phyloP scores from a whole-genome alignment of 2,113 vertebrate species.

The Symphodus melops region DNA sequence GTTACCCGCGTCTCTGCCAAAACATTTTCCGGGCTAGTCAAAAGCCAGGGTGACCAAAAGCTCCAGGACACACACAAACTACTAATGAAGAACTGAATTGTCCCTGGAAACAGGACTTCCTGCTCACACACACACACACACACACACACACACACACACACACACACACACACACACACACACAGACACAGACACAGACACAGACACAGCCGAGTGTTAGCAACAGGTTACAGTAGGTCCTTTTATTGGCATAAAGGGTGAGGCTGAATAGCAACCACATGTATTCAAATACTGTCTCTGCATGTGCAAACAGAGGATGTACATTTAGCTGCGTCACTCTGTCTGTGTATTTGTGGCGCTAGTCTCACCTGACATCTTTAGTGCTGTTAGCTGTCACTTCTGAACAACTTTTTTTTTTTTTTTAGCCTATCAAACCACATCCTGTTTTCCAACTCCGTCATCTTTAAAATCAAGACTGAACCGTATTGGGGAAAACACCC shows the following conservation, averaged over 20 bases:
- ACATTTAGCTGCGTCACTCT: slow-evolving; percentile 37
- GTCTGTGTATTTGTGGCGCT: background rate
- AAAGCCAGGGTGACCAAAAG: slow-evolving; percentile 66
- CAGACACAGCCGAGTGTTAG: background rate
- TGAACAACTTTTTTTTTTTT: background rate
- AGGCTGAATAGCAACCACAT: slow-evolving; percentile 40
- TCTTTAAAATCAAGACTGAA: background rate
- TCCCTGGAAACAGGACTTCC: slow-evolving; percentile 51
- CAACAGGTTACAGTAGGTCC: slow-evolving; percentile 51
- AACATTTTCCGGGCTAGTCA: slow-evolving; percentile 67
- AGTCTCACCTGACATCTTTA: background rate
- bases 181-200: background rate
- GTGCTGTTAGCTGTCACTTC: background rate
- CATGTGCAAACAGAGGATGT: slow-evolving; percentile 49
- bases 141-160: no score
- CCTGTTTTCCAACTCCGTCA: background rate
- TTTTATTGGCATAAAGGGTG: slow-evolving; percentile 56
- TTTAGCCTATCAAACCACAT: background rate
- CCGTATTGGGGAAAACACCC: no score
- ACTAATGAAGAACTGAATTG: slow-evolving; percentile 78
- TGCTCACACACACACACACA: slow-evolving; percentile 9
- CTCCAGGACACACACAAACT: slow-evolving; percentile 66
- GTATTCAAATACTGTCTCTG: slow-evolving; percentile 65
- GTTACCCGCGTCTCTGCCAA: slow-evolving; percentile 79
- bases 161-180: no score